Evolutionary conservation across 2,888 invertebrate genomes (phyloP).

Genomic region (Aproaerema taeniolella): DNA sequence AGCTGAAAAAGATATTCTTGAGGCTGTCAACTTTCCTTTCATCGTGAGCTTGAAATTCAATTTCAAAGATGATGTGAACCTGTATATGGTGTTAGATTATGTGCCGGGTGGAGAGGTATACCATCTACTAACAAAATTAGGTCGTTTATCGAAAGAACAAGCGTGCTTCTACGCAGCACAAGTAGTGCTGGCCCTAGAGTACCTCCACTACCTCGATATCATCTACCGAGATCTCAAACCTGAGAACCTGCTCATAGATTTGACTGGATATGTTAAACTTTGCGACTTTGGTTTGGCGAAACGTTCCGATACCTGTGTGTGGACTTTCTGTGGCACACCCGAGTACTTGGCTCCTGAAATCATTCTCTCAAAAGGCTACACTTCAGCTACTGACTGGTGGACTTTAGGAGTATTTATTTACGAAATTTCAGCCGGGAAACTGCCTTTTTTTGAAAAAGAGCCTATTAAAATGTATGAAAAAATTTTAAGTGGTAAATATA

Average conservation of each 20-base stretch:
- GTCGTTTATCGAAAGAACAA: constrained; percentile 98
- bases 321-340: constrained; percentile 99
- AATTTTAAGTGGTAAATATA: constrained; percentile 99
- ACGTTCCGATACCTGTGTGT: constrained; percentile 99
- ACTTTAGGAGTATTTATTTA: constrained; percentile 98
- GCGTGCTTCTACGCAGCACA: constrained; percentile 99
- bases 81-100: constrained; percentile 99
- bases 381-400: constrained; percentile 99
- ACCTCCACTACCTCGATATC: constrained; percentile 98
- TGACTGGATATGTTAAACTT: constrained; percentile 97
- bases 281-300: constrained; percentile 99
- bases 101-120: constrained; percentile 99
- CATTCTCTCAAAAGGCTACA: constrained; percentile 94
- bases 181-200: constrained; percentile 99
- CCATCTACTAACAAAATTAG: constrained; percentile 98
- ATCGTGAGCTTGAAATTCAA: constrained; percentile 98
- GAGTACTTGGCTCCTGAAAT: constrained; percentile 95
- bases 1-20: constrained; percentile 99
- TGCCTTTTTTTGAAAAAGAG: constrained; percentile 99
- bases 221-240: constrained; percentile 99
- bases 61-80: constrained; percentile 99
- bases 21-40: constrained; percentile 99
- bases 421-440: constrained; percentile 99
- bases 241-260: constrained; percentile 97
- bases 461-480: constrained; percentile 99